These are phyloP conservation scores for Tinamus major DNA, from an alignment of 2,797 vertebrate genomes.

Conservation along the genomic window DNA sequence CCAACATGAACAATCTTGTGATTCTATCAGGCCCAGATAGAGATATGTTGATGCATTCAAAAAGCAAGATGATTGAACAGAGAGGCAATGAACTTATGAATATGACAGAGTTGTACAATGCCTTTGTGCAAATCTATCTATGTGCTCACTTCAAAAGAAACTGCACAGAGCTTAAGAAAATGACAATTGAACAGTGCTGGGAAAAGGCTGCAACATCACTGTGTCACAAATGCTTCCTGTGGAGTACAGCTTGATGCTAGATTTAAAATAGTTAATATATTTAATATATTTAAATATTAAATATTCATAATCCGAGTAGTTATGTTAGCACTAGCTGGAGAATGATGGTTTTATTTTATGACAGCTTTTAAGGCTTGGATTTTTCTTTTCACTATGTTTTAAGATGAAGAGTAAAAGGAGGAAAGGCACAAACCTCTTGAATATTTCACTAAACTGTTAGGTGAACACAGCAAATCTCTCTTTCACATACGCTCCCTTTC, in stretches of 20 bases:
- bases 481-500: not conserved
- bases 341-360: not conserved
- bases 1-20: too few species aligned
- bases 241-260: not conserved
- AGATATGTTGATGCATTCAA: not conserved
- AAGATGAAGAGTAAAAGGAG: not conserved
- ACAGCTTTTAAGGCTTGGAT: not conserved
- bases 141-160: not conserved
- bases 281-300: conserved; percentile 29
- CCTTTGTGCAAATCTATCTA: not conserved
- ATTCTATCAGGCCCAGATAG: not conserved
- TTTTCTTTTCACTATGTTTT: not conserved
- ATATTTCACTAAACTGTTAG: conserved; percentile 27
- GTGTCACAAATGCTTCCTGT: not conserved
- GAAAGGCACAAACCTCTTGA: not conserved
- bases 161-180: not conserved
- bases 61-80: not conserved
- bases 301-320: not conserved
- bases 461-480: not conserved
- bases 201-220: not conserved
- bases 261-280: conserved; percentile 2
- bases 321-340: not conserved
- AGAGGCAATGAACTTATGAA: not conserved
- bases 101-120: not conserved
- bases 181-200: not conserved